phyloP scores from a whole-genome alignment of 2,113 vertebrate genomes.

The Limanda limanda region DNA sequence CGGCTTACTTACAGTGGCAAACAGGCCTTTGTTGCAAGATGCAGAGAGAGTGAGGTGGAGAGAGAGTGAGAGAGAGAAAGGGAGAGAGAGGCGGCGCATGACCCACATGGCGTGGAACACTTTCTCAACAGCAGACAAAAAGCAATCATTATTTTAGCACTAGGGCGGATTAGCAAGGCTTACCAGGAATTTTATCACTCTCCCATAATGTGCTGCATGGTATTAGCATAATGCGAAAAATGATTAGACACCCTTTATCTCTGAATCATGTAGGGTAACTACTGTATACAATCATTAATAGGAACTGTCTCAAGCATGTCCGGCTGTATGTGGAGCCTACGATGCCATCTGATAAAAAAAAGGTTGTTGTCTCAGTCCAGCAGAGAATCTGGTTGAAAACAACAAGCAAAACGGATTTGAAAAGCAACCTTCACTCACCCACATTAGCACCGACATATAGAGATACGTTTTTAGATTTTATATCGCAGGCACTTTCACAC shows the following conservation, averaged over 20 bases:
- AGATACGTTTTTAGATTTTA: not conserved
- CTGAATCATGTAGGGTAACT: slow-evolving; percentile 66
- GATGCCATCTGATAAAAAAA: slow-evolving; percentile 4
- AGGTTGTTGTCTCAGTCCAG: slow-evolving; percentile 6
- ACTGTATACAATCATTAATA: slow-evolving; percentile 58
- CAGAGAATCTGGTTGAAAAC: not conserved
- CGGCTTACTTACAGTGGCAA: slow-evolving; percentile 55
- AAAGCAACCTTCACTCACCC: not conserved
- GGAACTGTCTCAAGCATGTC: slow-evolving; percentile 41
- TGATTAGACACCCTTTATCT: slow-evolving; percentile 75
- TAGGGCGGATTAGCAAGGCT: slow-evolving; percentile 74
- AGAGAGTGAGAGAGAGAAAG: slow-evolving; percentile 28
- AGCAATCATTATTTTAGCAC: slow-evolving; percentile 79
- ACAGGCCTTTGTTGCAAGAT: slow-evolving; percentile 53
- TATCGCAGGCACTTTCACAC: not conserved
- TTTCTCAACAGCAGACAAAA: slow-evolving; percentile 72
- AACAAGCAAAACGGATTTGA: no score
- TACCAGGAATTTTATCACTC: slow-evolving; percentile 77
- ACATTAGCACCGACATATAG: not conserved
- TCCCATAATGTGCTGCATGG: slow-evolving; percentile 70
- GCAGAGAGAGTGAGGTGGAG: slow-evolving; percentile 7
- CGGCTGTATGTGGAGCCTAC: slow-evolving; percentile 39
- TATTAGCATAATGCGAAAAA: slow-evolving; percentile 77
- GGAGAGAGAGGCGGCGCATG: slow-evolving; percentile 25
- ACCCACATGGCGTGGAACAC: slow-evolving; percentile 63